A percentile compares a stretch with the other conserved stretches of the same genome.
phyloP scores from a whole-genome alignment of 2,888 invertebrate genomes.

The Leptopilina drosophilae region DNA sequence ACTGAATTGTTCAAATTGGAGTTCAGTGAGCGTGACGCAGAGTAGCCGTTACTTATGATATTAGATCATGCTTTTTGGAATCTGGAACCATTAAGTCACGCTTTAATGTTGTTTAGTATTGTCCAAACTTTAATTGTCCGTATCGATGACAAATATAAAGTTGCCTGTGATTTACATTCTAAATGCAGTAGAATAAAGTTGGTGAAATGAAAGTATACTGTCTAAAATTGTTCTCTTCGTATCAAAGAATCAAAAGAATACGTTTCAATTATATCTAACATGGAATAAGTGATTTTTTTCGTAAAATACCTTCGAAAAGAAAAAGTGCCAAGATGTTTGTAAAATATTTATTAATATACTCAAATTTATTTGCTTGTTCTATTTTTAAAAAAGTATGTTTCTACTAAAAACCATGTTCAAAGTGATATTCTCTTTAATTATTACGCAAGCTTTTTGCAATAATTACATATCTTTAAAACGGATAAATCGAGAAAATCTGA shows the following conservation, averaged over 20 bases:
- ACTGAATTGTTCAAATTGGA: no score
- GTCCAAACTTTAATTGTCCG: conserved; percentile 78
- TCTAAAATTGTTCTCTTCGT: neutral
- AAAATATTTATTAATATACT: no score
- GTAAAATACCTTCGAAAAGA: no score
- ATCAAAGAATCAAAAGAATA: neutral
- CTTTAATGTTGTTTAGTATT: conserved; percentile 81
- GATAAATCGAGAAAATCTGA: no score
- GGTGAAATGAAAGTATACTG: conserved; percentile 2
- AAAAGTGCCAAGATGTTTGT: no score
- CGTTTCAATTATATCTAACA: neutral
- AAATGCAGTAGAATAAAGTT: conserved; percentile 65
- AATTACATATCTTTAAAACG: no score
- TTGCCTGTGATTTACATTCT: conserved; percentile 63
- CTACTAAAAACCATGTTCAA: no score
- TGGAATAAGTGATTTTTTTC: no score
- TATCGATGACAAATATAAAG: conserved; percentile 72
- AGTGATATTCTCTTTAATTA: no score
- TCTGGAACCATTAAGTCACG: conserved; percentile 23
- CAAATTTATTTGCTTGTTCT: no score
- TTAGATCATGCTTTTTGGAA: neutral
- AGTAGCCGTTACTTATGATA: neutral
- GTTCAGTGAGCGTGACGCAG: conserved; percentile 1
- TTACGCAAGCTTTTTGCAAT: no score
- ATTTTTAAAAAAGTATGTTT: no score